Base-by-base conservation (phyloP, 2,113 vertebrate genomes). In the Festucalex cinctus region DNA sequence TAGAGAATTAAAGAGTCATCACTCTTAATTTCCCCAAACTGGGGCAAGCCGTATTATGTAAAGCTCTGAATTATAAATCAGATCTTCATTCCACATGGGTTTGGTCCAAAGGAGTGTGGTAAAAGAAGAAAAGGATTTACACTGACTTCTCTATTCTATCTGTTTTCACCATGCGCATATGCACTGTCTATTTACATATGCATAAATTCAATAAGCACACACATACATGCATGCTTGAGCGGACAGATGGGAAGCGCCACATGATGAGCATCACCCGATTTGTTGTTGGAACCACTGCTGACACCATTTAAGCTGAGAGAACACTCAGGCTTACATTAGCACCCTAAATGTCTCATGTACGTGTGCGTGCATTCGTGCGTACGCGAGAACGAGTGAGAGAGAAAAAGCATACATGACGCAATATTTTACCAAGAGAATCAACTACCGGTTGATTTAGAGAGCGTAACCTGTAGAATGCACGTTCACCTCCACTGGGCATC, bases 201-300 rank as follows among this genome's bases (percentile, higher is more conserved):
- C 36, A 24, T 63, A 63, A 68, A 59, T 43, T 53, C 3, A 1
- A 53, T 49, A 22, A 37, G 48, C 8, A 19, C 16, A 46, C 43
- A 46, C 43, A 46, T 17, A 56, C 57, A 62, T 65, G 24, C 78
- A 63, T 68, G 61, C 74, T 75, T 35, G 32, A 62, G 68, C 71
- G 80, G 86, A 89, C 90, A 92, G 91, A 92, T 92, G 91, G 90
- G 58, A 69, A 84, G 66, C 73, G 86, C 75, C 90, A 90, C 89
- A 92, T 91, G 91, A 92, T 87, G 88, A 81, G 85, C 76, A 56
- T 69, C 74, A 83, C 83, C 85, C 85, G 85, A 90, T 90, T 87
- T 83, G 83, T 88, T 81, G 85, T 87, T 78, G 84, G 88, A 87
- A 78, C 82, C 82, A 68, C 80, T 9, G 66, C 85, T 86, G 89